Evolutionary conservation across 64 coral and sea anemone genomes (phyloP).

Genomic region (Montipora sp.): DNA sequence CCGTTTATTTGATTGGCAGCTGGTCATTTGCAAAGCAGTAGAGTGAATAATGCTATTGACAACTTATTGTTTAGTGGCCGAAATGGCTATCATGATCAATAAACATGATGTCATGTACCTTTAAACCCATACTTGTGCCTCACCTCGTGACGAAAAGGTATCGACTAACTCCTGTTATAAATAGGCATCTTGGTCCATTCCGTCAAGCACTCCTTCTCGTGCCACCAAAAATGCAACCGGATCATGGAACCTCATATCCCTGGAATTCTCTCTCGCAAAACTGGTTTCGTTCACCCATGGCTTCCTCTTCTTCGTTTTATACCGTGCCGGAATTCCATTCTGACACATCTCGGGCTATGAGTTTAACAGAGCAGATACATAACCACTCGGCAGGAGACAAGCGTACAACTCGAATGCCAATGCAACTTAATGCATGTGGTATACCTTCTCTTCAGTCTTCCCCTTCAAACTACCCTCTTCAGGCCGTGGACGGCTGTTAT

Average conservation of each 20-base stretch:
- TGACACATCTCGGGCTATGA: background rate
- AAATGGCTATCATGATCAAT: conserved; percentile 8
- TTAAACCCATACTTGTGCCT: conserved; percentile 3
- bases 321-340: background rate
- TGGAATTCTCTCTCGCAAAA: conserved; percentile 18
- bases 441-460: background rate
- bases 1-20: conserved; percentile 20
- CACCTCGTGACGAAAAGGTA: background rate
- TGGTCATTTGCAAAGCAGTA: background rate
- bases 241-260: background rate
- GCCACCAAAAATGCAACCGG: background rate
- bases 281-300: background rate
- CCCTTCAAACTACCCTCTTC: background rate
- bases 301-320: background rate
- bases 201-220: background rate
- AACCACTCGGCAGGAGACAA: background rate
- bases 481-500: background rate
- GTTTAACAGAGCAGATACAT: conserved; percentile 5
- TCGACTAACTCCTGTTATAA: background rate
- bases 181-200: too few species aligned
- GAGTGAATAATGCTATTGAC: background rate
- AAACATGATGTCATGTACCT: conserved; percentile 5
- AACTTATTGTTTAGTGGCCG: background rate
- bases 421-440: background rate
- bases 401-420: background rate